Conservation (phyloP, 2,888 invertebrate genomes). For the Callimorpha dominula region DNA sequence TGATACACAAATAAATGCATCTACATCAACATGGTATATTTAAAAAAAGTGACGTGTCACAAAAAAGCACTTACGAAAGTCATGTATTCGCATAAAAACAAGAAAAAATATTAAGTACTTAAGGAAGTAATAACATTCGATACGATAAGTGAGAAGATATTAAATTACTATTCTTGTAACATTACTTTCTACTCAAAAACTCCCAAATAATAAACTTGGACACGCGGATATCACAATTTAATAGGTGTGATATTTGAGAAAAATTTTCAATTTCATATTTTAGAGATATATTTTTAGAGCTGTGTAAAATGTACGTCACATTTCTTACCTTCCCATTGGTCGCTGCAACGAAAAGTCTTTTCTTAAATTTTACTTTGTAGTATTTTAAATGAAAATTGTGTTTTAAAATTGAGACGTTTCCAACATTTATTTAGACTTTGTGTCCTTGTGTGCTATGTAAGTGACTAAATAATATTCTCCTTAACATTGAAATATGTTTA, state of each 20-base stretch:
- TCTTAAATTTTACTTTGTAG: not conserved
- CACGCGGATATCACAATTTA: not conserved
- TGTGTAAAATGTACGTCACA: not conserved
- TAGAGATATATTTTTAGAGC: not conserved
- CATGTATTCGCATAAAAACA: no score
- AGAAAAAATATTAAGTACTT: no score
- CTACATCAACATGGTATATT: not conserved
- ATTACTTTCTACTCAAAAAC: not conserved
- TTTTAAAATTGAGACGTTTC: not conserved
- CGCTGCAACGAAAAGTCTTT: not conserved
- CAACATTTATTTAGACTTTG: not conserved
- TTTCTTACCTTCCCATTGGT: not conserved
- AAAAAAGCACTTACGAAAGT: not conserved
- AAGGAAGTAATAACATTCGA: no score
- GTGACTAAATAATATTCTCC: no score
- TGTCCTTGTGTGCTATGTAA: not conserved
- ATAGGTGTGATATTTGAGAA: not conserved
- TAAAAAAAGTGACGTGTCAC: not conserved
- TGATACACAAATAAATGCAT: no score
- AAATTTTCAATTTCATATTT: conserved; percentile 4
- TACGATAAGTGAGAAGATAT: not conserved
- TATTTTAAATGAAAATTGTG: not conserved
- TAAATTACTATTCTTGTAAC: not conserved
- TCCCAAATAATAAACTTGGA: not conserved
- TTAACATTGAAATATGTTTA: not conserved